Evolutionary conservation across 2,113 vertebrate genomes (phyloP), one percentile per base, ranked within the genome.

Genomic region (Poeciliopsis prolifica): DNA sequence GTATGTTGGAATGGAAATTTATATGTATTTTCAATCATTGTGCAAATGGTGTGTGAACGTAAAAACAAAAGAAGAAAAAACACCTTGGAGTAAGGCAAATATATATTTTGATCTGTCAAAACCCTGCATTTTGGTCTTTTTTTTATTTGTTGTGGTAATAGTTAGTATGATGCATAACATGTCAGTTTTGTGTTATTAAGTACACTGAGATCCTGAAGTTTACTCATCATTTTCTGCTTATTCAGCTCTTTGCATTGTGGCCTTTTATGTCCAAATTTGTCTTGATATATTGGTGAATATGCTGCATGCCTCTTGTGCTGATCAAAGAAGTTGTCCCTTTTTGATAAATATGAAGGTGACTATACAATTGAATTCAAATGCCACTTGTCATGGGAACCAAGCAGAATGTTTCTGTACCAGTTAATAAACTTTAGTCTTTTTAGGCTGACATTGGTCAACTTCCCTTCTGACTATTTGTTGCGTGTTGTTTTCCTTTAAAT

Each of bases 201-300:
- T 94, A 86, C 94, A 94, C 93, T 88, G 75, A 91, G 92, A 91
- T 85, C 79, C 88, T 91, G 78, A 86, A 85, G 83, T 92, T 92
- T 88, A 77, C 79, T 81, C 73, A 74, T 48, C 82, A 85, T 91
- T 87, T 96, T 96, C 95, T 97, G 96, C 96, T 97, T 96, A 97
- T 96, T 97, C 96, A 98, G 96, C 95, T 94, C 93, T 96, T 96
- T 96, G 95, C 96, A 96, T 96, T 93, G 94, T 90, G 94, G 94
- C 94, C 95, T 96, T 96, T 97, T 95, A 95, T 94, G 94, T 94
- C 95, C 95, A 95, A 95, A 97, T 97, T 96, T 95, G 94, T 94
- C 92, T 94, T 94, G 92, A 96, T 95, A 92, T 94, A 96, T 95
- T 95, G 95, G 95, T 79, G 93, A 94, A 95, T 91, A 94, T 94